A percentile compares a stretch with the other conserved stretches of the same genome.
Conservation (phyloP, 2,888 invertebrate genomes). For the Andrena trimmerana region DNA sequence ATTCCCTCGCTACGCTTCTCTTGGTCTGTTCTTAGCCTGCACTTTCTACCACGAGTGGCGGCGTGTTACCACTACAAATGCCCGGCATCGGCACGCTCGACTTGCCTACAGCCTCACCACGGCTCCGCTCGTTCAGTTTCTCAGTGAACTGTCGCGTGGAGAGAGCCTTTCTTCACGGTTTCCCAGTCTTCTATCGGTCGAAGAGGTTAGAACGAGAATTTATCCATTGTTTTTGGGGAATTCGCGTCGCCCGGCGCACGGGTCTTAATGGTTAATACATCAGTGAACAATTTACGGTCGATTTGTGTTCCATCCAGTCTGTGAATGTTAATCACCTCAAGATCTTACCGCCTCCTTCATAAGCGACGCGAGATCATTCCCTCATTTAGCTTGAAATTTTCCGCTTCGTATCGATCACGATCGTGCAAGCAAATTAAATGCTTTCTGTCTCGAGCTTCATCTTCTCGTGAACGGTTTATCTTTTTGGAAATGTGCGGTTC, state of each 20-base stretch:
- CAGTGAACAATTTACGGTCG: conserved; percentile 11
- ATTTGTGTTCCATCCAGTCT: conserved; percentile 21
- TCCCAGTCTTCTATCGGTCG: conserved; percentile 36
- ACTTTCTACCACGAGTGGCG: conserved; percentile 58
- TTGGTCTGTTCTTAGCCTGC: conserved; percentile 36
- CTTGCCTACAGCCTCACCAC: conserved; percentile 44
- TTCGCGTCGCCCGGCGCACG: not conserved
- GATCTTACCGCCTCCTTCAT: conserved; percentile 13
- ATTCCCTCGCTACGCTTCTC: conserved; percentile 26
- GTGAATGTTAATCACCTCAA: conserved; percentile 25
- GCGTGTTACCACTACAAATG: conserved; percentile 50
- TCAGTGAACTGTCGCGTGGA: conserved; percentile 53
- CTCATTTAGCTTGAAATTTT: not conserved
- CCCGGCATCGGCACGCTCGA: conserved; percentile 30
- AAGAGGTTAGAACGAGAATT: conserved; percentile 63
- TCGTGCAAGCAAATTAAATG: not conserved
- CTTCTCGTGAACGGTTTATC: not conserved
- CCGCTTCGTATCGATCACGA: not conserved
- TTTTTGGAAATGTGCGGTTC: not conserved
- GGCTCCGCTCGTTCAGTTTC: conserved; percentile 60
- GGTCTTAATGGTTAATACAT: not conserved
- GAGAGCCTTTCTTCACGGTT: conserved; percentile 55
- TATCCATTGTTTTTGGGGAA: conserved; percentile 15
- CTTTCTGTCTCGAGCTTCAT: not conserved
- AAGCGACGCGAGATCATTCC: conserved; percentile 6